These are phyloP conservation scores for Sturnira hondurensis DNA, from an alignment of 2,113 vertebrate genomes.

Conservation along the genomic window DNA sequence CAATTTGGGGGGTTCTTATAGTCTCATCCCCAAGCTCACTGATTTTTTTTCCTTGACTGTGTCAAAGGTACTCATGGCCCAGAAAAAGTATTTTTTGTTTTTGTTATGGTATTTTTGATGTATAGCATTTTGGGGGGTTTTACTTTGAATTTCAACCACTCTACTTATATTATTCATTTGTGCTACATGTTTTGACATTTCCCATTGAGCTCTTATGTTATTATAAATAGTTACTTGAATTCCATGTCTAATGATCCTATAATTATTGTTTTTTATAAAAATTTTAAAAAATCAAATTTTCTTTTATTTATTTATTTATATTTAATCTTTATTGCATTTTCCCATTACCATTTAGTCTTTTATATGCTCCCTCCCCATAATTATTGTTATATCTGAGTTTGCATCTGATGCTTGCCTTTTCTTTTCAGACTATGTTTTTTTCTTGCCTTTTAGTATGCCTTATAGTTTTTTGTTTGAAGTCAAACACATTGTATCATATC, in stretches of 20 bases:
- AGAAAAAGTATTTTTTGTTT: background rate
- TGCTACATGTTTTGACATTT: background rate
- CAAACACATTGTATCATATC: rapidly evolving
- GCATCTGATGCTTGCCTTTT: background rate
- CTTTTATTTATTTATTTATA: too few relatives aligned
- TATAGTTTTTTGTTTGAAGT: background rate
- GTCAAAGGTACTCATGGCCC: background rate
- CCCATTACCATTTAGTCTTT: too few relatives aligned
- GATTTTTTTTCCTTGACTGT: background rate
- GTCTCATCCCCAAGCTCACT: background rate
- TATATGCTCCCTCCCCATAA: background rate
- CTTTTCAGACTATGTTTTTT: background rate
- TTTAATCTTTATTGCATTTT: too few relatives aligned
- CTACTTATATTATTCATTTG: background rate
- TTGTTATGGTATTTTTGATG: background rate
- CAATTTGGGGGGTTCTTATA: background rate
- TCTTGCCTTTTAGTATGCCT: too few relatives aligned
- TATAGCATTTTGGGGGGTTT: background rate
- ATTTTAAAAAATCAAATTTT: too few relatives aligned
- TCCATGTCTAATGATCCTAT: background rate
- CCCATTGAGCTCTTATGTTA: rapidly evolving
- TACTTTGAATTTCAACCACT: background rate
- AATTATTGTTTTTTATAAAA: background rate
- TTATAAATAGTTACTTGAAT: too few relatives aligned
- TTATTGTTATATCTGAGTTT: background rate